These are phyloP conservation scores for Zaprionus ghesquierei DNA, from an alignment of 1,140 invertebrate genomes.

Conservation along the genomic window DNA sequence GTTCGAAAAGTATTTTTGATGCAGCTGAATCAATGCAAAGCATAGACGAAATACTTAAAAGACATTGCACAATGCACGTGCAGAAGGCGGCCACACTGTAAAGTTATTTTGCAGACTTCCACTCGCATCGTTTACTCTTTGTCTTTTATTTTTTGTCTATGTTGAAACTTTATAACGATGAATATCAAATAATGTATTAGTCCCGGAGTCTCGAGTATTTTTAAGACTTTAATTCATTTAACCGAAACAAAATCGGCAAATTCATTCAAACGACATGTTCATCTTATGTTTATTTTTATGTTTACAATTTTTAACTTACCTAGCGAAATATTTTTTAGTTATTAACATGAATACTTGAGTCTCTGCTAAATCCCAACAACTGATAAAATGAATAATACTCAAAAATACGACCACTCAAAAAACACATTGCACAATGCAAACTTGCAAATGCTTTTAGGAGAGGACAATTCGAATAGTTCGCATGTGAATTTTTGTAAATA, in stretches of 20 bases:
- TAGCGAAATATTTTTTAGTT: conserved; percentile 36
- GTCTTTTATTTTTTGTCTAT: no score
- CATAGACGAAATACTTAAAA: no score
- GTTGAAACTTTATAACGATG: conserved; percentile 36
- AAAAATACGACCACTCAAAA: conserved; percentile 63
- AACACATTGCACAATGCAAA: conserved; percentile 35
- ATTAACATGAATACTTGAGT: conserved; percentile 68
- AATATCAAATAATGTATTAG: conserved; percentile 69
- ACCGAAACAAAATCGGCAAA: conserved; percentile 29
- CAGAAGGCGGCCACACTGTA: no score
- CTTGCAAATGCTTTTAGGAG: conserved; percentile 55
- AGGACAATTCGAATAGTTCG: conserved; percentile 56
- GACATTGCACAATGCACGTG: no score
- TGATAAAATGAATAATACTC: conserved; percentile 65
- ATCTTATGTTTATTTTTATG: background rate
- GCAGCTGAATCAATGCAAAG: conserved; percentile 41
- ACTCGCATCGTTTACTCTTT: no score
- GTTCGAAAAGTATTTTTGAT: conserved; percentile 70
- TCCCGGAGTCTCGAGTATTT: conserved; percentile 76
- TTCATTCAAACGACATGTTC: conserved; percentile 8
- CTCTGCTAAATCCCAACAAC: conserved; percentile 51
- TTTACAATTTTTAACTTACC: background rate
- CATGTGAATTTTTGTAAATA: conserved; percentile 53
- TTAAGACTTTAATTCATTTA: conserved; percentile 39
- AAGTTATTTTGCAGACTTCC: no score